phyloP scores from a whole-genome alignment of 2,888 invertebrate genomes.

The Drosophila nr. perissopoda region DNA sequence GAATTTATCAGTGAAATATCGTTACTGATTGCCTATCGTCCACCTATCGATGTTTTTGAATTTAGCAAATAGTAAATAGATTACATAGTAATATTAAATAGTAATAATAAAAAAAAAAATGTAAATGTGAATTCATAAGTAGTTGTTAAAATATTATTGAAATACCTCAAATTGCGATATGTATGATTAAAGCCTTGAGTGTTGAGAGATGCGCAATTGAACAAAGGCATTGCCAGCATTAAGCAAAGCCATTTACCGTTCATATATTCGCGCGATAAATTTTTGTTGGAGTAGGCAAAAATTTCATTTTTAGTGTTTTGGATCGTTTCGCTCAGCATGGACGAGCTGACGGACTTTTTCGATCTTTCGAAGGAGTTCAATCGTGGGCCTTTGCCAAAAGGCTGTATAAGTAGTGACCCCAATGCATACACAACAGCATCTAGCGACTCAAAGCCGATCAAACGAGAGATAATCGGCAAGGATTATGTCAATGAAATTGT shows the following conservation, averaged over 20 bases:
- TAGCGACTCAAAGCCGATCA: conserved; percentile 57
- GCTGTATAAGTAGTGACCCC: conserved; percentile 63
- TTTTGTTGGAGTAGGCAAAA: not conserved
- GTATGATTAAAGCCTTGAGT: not conserved
- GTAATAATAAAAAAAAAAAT: not conserved
- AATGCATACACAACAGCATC: conserved; percentile 30
- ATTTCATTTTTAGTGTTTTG: not conserved
- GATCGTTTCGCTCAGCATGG: conserved; percentile 64
- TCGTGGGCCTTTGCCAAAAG: conserved; percentile 58
- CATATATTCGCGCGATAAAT: conserved; percentile 3
- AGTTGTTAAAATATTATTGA: not conserved
- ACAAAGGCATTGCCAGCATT: conserved; percentile 6
- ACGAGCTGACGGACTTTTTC: conserved; percentile 82
- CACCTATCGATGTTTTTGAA: not conserved
- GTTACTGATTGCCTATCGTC: not conserved
- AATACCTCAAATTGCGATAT: not conserved
- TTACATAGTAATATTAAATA: not conserved
- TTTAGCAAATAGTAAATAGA: not conserved
- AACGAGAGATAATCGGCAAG: conserved; percentile 73
- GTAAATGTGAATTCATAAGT: not conserved
- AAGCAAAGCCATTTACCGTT: conserved; percentile 38
- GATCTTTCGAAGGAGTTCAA: conserved; percentile 83
- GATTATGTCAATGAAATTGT: conserved; percentile 73
- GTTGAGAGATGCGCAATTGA: not conserved
- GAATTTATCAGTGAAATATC: not conserved